Percentiles rank a stretch among this genome's conserved stretches.
Conservation (phyloP, 2,797 vertebrate species). For the Microcaecilia unicolor region DNA sequence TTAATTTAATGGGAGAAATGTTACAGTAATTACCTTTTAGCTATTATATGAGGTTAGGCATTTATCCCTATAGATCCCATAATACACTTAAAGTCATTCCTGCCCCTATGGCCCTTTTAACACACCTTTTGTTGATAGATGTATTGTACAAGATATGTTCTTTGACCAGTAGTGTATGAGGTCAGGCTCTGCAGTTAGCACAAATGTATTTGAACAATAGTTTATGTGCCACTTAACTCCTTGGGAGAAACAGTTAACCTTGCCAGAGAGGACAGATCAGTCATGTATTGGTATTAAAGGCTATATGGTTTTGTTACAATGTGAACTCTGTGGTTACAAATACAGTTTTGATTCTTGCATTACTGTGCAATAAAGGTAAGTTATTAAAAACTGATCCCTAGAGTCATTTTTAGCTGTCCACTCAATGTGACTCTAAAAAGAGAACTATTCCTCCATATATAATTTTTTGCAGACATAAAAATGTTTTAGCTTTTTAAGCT, state of each 20-base stretch:
- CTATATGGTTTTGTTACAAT: conserved; percentile 53
- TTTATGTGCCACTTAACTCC: conserved; percentile 70
- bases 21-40: conserved; percentile 62
- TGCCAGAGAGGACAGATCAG: conserved; percentile 60
- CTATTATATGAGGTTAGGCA: conserved; percentile 50
- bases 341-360: conserved; percentile 13
- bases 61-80: conserved; percentile 61
- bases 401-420: no score
- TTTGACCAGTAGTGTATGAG: conserved; percentile 50
- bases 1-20: conserved; percentile 61
- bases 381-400: no score
- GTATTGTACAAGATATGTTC: conserved; percentile 49
- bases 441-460: no score
- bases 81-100: conserved; percentile 53
- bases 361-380: conserved; percentile 25
- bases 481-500: no score
- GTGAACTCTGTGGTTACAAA: conserved; percentile 45
- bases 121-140: conserved; percentile 68
- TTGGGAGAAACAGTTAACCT: conserved; percentile 68
- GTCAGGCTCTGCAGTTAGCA: conserved; percentile 60
- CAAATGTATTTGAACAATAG: conserved; percentile 68
- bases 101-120: conserved; percentile 56
- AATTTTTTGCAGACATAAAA: no score
- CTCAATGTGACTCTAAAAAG: no score
- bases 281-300: conserved; percentile 63